Conservation (phyloP, 2,888 invertebrate species). For the Sabellastarte sp. region DNA sequence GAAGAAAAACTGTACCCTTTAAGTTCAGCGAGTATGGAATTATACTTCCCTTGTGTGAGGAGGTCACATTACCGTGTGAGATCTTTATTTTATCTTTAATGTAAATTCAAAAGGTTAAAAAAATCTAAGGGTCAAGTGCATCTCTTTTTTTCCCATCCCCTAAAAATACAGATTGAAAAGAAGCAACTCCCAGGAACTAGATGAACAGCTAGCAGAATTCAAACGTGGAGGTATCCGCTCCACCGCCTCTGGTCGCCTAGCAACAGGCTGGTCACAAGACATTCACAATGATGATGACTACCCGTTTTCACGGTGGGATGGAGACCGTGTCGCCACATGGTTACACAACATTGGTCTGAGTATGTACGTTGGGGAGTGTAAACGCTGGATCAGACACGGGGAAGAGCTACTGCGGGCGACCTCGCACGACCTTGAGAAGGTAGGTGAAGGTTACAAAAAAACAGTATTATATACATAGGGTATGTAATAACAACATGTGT, state of each 20-base stretch:
- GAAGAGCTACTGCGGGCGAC: constrained; percentile 76
- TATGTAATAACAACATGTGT: too few relatives aligned
- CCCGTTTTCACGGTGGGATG: constrained; percentile 79
- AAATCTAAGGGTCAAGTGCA: too few relatives aligned
- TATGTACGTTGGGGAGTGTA: constrained; percentile 75
- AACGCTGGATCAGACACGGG: constrained; percentile 80
- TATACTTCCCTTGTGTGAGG: too few relatives aligned
- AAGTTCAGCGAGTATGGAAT: too few relatives aligned
- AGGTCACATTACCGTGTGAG: too few relatives aligned
- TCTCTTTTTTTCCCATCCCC: too few relatives aligned
- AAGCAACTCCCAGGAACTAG: constrained; percentile 60
- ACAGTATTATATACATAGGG: too few relatives aligned
- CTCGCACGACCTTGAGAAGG: constrained; percentile 81
- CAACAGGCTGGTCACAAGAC: constrained; percentile 64
- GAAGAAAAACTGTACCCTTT: too few relatives aligned
- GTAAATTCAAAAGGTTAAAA: too few relatives aligned
- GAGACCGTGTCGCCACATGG: constrained; percentile 66
- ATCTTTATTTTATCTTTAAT: too few relatives aligned
- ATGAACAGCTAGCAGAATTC: constrained; percentile 61
- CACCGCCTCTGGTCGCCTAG: constrained; percentile 71
- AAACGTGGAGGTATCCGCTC: constrained; percentile 71
- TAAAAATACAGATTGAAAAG: constrained; percentile 67
- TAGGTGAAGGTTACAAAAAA: too few relatives aligned
- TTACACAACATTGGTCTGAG: constrained; percentile 57
- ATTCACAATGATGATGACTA: constrained; percentile 65